A percentile compares a stretch with the other conserved stretches of the same genome.
These are phyloP conservation scores for Phodopus roborovskii DNA, from an alignment of 2,113 vertebrate species.

Conservation along the genomic window DNA sequence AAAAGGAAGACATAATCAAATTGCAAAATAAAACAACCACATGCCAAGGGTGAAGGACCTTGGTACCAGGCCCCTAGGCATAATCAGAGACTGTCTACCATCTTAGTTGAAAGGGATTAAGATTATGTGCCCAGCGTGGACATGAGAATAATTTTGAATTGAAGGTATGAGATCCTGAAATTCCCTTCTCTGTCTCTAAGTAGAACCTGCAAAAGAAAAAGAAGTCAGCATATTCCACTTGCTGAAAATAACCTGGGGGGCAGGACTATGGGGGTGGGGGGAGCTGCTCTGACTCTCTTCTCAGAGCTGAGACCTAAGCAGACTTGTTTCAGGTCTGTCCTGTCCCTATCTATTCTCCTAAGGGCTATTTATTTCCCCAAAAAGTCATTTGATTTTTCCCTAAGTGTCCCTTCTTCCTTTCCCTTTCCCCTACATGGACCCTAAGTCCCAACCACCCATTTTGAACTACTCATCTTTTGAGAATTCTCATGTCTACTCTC, in stretches of 20 bases:
- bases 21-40: neutral
- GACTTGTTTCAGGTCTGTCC: neutral
- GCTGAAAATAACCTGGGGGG: neutral
- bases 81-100: neutral
- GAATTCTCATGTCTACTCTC: neutral
- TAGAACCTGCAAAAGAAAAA: neutral
- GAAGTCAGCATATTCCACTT: neutral
- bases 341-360: neutral
- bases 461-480: neutral
- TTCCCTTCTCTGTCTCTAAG: neutral
- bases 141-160: neutral
- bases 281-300: neutral
- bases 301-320: neutral
- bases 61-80: neutral
- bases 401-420: neutral
- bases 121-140: neutral
- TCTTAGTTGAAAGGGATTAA: neutral
- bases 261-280: rapidly evolving
- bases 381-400: neutral
- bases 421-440: neutral
- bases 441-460: neutral
- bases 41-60: neutral
- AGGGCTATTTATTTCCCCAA: neutral
- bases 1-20: neutral
- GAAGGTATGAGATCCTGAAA: neutral